A percentile compares a stretch with the other conserved stretches of the same genome.
phyloP scores from a whole-genome alignment of 2,113 vertebrate species.

The Dascyllus trimaculatus region DNA sequence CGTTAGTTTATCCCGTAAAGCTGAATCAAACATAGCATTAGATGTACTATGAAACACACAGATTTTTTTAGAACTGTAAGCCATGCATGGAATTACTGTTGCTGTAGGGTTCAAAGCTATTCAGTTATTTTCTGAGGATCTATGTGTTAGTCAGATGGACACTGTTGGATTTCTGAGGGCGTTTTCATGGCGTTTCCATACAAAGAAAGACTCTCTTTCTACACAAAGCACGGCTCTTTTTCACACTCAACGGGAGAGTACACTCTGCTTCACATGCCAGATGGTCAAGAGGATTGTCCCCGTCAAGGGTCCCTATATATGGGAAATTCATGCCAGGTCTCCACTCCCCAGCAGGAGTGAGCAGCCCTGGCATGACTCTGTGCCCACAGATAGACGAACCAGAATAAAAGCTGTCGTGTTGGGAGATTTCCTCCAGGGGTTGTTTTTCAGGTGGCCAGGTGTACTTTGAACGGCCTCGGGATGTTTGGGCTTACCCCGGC shows the following conservation, averaged over 20 bases:
- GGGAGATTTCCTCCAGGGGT: conserved; percentile 32
- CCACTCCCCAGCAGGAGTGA: conserved; percentile 27
- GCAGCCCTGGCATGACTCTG: conserved; percentile 30
- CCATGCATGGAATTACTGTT: conserved; percentile 8
- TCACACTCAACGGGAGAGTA: background rate
- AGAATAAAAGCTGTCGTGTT: conserved; percentile 47
- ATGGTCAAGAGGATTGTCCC: conserved; percentile 38
- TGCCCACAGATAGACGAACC: conserved; percentile 36
- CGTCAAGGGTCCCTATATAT: conserved; percentile 8
- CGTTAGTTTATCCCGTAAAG: conserved; percentile 15
- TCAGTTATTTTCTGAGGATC: conserved; percentile 6
- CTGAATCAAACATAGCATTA: conserved; percentile 1
- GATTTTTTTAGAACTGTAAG: background rate
- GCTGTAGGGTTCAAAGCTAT: conserved; percentile 30
- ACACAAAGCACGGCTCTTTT: conserved; percentile 20
- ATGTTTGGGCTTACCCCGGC: conserved; percentile 37
- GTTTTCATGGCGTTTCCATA: conserved; percentile 15
- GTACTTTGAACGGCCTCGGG: conserved; percentile 45
- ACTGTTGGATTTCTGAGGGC: background rate
- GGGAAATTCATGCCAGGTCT: conserved; percentile 22
- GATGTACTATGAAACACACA: background rate
- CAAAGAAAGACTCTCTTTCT: background rate
- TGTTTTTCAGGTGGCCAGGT: conserved; percentile 48
- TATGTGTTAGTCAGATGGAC: conserved; percentile 17
- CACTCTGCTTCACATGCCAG: conserved; percentile 33